Evolutionary conservation across 1,140 invertebrate genomes (phyloP).

Genomic region (Doryteuthis pealeii): DNA sequence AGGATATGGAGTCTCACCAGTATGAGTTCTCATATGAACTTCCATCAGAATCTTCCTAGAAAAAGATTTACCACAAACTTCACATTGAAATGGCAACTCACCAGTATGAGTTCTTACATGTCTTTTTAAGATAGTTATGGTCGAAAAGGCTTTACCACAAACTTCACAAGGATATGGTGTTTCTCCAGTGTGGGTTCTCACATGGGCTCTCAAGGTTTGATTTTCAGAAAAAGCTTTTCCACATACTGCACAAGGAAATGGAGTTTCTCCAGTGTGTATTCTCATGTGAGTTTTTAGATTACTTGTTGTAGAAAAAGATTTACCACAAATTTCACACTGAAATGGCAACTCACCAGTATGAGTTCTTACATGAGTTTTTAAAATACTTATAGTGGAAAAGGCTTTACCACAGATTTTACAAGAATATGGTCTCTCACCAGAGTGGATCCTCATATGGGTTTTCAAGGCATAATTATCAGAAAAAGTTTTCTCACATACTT

Average conservation of each 20-base stretch:
- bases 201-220: background rate
- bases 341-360: background rate
- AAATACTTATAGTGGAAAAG: background rate
- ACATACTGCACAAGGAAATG: background rate
- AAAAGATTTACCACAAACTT: too few species aligned
- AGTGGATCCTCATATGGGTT: background rate
- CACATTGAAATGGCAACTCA: too few species aligned
- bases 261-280: slow-evolving; percentile 9
- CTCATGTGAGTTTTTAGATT: background rate
- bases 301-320: background rate
- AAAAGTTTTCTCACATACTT: background rate
- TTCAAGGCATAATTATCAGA: background rate
- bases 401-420: background rate
- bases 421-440: background rate
- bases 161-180: background rate
- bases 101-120: too few species aligned
- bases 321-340: background rate
- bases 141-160: too few species aligned
- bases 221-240: background rate
- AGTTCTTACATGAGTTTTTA: background rate
- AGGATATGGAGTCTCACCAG: too few species aligned
- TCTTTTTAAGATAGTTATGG: too few species aligned
- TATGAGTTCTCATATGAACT: too few species aligned
- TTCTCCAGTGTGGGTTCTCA: background rate
- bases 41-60: too few species aligned